phyloP scores from a whole-genome alignment of 2,888 invertebrate species.

The Lepas anatifera region DNA sequence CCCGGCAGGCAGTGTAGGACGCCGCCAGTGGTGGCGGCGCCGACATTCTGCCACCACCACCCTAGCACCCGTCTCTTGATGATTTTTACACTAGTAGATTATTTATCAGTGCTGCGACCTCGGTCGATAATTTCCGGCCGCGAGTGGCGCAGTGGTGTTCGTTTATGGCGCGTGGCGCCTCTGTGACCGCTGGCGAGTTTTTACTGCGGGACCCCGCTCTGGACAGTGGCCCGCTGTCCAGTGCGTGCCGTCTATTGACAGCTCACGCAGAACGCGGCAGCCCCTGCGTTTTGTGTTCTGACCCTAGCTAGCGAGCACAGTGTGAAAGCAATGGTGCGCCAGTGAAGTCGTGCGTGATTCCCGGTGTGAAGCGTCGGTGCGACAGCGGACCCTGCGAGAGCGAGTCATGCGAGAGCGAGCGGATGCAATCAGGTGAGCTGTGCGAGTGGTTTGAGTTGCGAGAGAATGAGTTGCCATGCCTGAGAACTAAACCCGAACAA shows the following conservation, averaged over 20 bases:
- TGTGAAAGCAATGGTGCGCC: too few relatives aligned
- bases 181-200: too few relatives aligned
- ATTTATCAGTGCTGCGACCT: conserved; percentile 5
- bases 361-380: background rate
- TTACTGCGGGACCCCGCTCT: background rate
- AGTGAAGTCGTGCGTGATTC: background rate
- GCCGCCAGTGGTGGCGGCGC: too few relatives aligned
- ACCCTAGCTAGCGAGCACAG: too few relatives aligned
- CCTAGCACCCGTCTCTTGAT: background rate
- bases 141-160: background rate
- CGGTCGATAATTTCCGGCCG: background rate
- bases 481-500: too few relatives aligned
- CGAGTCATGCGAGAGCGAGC: too few relatives aligned
- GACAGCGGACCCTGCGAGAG: background rate
- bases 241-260: too few relatives aligned
- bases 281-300: too few relatives aligned
- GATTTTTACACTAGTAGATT: conserved; percentile 12
- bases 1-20: background rate
- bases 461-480: background rate
- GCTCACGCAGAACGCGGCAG: too few relatives aligned
- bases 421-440: background rate
- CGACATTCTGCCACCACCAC: background rate
- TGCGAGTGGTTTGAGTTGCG: background rate
- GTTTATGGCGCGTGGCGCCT: background rate
- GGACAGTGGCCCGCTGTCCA: too few relatives aligned